Evolutionary conservation across 2,888 invertebrate genomes (phyloP).

Genomic region (Orchesella flavescens): DNA sequence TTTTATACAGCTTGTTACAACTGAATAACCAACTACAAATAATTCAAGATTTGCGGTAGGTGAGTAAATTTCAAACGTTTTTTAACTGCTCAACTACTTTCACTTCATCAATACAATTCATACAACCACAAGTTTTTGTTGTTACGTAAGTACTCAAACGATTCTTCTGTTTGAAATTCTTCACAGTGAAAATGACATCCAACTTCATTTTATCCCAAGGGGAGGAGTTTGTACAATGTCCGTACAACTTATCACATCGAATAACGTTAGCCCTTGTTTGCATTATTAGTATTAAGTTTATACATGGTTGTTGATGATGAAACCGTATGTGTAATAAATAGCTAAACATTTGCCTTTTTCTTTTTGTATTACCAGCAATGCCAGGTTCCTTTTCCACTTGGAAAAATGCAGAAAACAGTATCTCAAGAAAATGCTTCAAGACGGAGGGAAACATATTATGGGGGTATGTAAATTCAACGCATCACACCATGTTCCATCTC

Average conservation of each 20-base stretch:
- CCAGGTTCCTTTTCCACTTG: conserved; percentile 60
- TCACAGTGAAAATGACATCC: conserved; percentile 39
- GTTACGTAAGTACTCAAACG: too few species aligned
- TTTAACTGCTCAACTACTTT: too few species aligned
- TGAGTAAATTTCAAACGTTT: too few species aligned
- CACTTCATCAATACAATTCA: too few species aligned
- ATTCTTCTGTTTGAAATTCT: too few species aligned
- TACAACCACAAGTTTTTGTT: too few species aligned
- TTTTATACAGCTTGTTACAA: too few species aligned
- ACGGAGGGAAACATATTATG: conserved; percentile 49
- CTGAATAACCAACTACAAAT: too few species aligned
- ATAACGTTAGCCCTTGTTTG: conserved; percentile 69
- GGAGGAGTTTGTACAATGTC: conserved; percentile 65
- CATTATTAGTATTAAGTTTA: too few species aligned
- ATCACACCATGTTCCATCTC: conserved; percentile 54
- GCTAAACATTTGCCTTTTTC: neutral
- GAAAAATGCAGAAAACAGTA: conserved; percentile 67
- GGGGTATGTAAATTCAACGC: conserved; percentile 61
- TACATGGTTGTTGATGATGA: neutral
- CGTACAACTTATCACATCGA: conserved; percentile 66
- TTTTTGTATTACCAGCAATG: conserved; percentile 60
- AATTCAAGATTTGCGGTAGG: too few species aligned
- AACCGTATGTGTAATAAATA: neutral
- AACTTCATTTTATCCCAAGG: conserved; percentile 60
- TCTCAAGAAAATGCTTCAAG: conserved; percentile 27